Base-by-base conservation (phyloP, 2,888 invertebrate genomes). In the Atrina japonica region DNA sequence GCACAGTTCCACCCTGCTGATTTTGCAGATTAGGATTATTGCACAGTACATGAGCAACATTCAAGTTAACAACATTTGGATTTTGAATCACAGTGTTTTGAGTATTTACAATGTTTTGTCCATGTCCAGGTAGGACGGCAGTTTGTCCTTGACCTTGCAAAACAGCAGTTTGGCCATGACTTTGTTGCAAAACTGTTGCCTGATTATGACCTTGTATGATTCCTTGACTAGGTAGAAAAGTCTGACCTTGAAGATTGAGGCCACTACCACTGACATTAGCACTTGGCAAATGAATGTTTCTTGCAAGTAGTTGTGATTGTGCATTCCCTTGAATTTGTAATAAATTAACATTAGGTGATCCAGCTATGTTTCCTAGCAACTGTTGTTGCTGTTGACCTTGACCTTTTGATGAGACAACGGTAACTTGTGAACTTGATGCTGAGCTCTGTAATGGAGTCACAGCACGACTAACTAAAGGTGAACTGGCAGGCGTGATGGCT, bases 1-100 rank as follows among this genome's bases (percentile, higher is more conserved):
- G 78, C 43, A 53, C 75, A 47, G 71, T 69, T 11, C 75, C 69
- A 27, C 67, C 66, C 21, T 68, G 70, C 30, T 74, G 76, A 40
- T 65, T 76, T 43, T 79, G 79, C 30, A 78, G 77, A 21, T 71
- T 61, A 9, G 79, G 70, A 41, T 67, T 81, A 58, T 76, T 79
- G 71, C 81, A 80, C 58, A 85, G 64, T 47, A 85, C 82, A 74
- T 81, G 81, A 30, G 83, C 84, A 29, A 85, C 82, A 67, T 86
- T 86, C 43, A 86, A 76, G 70, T 86, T 84, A 27, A 86, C 84
- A 35, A 86, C 83, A 75, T 85, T 85, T 6, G 86, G 84, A 66
- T 84, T 86, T 73, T 86, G 85, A 30, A 86, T 83, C 16, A 85
- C 83, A 9, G 84, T 82, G 50, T 85, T 85, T 66, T 86, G 86